phyloP scores from a whole-genome alignment of 1,140 invertebrate species.

The Caenorhabditis briggsae region DNA sequence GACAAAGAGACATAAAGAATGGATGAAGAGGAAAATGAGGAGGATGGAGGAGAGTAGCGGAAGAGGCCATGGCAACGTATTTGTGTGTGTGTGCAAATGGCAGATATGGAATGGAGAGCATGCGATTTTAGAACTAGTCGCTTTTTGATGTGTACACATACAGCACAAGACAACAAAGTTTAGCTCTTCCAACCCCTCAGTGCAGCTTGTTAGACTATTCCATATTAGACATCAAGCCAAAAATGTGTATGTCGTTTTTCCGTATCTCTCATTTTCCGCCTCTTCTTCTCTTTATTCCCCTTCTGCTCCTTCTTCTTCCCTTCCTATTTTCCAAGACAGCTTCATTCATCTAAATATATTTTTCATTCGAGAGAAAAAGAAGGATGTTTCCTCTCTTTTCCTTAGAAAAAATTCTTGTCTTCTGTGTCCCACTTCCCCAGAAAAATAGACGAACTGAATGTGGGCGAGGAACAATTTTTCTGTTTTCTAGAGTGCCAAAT shows the following conservation, averaged over 20 bases:
- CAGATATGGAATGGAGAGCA: constrained; percentile 10
- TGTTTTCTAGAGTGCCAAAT: too few species aligned
- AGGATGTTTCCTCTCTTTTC: constrained; percentile 23
- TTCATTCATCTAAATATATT: constrained; percentile 54
- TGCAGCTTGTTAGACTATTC: constrained; percentile 46
- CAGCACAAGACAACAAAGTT: constrained; percentile 28
- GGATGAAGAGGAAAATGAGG: constrained; percentile 3
- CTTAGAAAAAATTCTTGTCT: not conserved
- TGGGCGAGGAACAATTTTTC: too few species aligned
- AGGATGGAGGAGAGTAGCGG: not conserved
- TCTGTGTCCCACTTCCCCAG: not conserved
- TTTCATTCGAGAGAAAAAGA: constrained; percentile 41
- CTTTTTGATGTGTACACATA: constrained; percentile 45
- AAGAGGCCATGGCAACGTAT: constrained; percentile 37
- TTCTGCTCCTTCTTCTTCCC: not conserved
- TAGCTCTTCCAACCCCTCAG: not conserved
- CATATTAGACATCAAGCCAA: constrained; percentile 39
- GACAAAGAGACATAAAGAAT: constrained; percentile 44
- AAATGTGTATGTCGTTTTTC: constrained; percentile 21
- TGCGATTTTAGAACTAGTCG: not conserved
- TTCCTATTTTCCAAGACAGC: constrained; percentile 2
- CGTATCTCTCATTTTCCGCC: constrained; percentile 10
- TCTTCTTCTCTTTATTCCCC: not conserved
- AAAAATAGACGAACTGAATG: too few species aligned
- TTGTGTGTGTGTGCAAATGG: constrained; percentile 3